Evolutionary conservation across 2,888 invertebrate species (phyloP).

Genomic region (Noctuana brunneofusca): DNA sequence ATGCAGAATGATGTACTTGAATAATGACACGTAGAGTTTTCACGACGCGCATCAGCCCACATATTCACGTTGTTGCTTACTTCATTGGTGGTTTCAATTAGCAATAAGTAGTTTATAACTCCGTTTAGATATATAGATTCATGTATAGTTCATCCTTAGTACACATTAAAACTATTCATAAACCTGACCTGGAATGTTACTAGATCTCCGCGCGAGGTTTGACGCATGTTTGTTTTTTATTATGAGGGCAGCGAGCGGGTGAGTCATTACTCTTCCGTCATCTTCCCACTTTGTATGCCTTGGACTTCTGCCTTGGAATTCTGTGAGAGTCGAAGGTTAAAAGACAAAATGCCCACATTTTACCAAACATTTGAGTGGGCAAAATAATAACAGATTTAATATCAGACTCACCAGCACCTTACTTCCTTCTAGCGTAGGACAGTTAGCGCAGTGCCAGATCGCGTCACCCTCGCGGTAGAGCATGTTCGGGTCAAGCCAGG

Average conservation of each 20-base stretch:
- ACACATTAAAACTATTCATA: not conserved
- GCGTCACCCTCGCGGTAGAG: slow-evolving; percentile 30
- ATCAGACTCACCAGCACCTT: slow-evolving; percentile 43
- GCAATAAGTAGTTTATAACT: not conserved
- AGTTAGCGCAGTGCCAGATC: slow-evolving; percentile 22
- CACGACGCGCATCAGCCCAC: slow-evolving; percentile 33
- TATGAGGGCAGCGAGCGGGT: slow-evolving; percentile 16
- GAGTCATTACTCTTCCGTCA: slow-evolving; percentile 21
- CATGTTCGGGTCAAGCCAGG: slow-evolving; percentile 31
- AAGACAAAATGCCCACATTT: slow-evolving; percentile 21
- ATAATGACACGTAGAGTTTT: not conserved
- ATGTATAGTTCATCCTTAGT: not conserved
- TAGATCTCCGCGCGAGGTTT: slow-evolving; percentile 22
- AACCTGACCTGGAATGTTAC: slow-evolving; percentile 32
- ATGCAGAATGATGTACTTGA: not conserved
- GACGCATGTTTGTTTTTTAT: slow-evolving; percentile 15
- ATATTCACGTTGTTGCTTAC: slow-evolving; percentile 3
- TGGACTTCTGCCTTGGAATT: slow-evolving; percentile 17
- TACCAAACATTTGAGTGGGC: slow-evolving; percentile 18
- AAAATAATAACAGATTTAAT: slow-evolving; percentile 31
- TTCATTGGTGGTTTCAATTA: not conserved
- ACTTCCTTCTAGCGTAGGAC: slow-evolving; percentile 33
- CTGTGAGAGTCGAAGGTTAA: slow-evolving; percentile 32
- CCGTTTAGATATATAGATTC: not conserved
- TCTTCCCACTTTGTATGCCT: slow-evolving; percentile 22